These are phyloP conservation scores for Eumacrocentrus americanus DNA, from an alignment of 2,888 invertebrate species.

Conservation along the genomic window DNA sequence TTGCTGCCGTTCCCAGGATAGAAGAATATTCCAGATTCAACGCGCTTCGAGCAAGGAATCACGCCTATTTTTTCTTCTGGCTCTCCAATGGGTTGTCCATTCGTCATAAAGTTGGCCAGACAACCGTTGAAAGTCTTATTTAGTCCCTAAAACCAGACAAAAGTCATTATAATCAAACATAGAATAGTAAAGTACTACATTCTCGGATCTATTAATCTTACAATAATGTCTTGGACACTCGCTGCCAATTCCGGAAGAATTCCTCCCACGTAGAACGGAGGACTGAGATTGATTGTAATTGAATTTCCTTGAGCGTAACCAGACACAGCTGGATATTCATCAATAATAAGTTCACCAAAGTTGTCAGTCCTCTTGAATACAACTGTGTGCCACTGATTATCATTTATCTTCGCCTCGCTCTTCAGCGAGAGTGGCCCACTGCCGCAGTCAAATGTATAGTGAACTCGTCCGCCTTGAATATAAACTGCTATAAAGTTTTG, in stretches of 20 bases:
- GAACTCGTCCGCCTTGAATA: conserved; percentile 75
- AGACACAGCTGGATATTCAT: conserved; percentile 65
- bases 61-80: conserved; percentile 69
- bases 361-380: conserved; percentile 70
- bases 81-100: conserved; percentile 70
- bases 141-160: conserved; percentile 62
- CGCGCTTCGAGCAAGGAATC: conserved; percentile 78
- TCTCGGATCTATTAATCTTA: conserved; percentile 33
- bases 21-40: conserved; percentile 86
- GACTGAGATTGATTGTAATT: conserved; percentile 67
- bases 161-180: neutral
- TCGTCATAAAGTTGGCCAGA: conserved; percentile 76
- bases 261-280: conserved; percentile 85
- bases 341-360: conserved; percentile 73
- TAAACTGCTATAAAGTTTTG: conserved; percentile 77
- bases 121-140: conserved; percentile 83
- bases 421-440: conserved; percentile 67
- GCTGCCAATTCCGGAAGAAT: conserved; percentile 64
- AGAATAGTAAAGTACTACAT: neutral
- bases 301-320: conserved; percentile 64
- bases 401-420: conserved; percentile 69
- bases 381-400: conserved; percentile 81
- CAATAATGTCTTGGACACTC: conserved; percentile 56
- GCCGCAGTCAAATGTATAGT: conserved; percentile 71
- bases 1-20: conserved; percentile 72